Evolutionary conservation across 2,113 vertebrate genomes (phyloP).

Genomic region (Gymnobelideus leadbeateri): DNA sequence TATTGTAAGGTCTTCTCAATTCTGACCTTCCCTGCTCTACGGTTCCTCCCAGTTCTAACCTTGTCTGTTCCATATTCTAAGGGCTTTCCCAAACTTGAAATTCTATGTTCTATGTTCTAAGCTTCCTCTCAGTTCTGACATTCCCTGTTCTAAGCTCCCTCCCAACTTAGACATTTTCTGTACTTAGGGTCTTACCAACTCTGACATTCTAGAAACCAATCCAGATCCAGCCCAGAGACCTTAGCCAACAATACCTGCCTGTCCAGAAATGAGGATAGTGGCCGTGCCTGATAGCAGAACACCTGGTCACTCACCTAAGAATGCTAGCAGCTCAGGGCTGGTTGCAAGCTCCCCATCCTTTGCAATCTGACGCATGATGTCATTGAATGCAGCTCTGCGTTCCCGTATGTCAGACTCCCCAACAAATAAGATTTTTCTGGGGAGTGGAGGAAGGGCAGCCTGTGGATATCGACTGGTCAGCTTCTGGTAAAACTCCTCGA

Average conservation of each 20-base stretch:
- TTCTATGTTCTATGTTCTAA: no score
- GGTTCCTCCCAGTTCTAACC: no score
- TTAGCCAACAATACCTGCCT: neutral
- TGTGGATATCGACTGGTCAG: constrained; percentile 81
- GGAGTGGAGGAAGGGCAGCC: constrained; percentile 85
- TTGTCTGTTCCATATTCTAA: no score
- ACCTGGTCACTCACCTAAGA: constrained; percentile 86
- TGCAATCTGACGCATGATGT: constrained; percentile 87
- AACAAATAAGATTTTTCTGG: constrained; percentile 90
- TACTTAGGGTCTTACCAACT: neutral
- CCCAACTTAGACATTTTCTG: neutral
- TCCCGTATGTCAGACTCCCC: constrained; percentile 90
- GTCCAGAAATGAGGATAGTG: no score
- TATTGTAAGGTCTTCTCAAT: no score
- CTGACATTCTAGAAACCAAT: neutral
- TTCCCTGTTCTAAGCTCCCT: no score
- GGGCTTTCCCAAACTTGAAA: no score
- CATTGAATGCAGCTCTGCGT: constrained; percentile 85
- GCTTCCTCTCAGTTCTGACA: no score
- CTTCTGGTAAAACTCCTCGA: constrained; percentile 89
- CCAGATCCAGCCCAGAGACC: neutral
- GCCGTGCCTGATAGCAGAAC: neutral
- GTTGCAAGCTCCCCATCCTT: constrained; percentile 84
- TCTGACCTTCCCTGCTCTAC: no score
- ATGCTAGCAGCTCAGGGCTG: constrained; percentile 88